Conservation (phyloP, 2,113 vertebrate species). For the Archocentrus centrarchus region DNA sequence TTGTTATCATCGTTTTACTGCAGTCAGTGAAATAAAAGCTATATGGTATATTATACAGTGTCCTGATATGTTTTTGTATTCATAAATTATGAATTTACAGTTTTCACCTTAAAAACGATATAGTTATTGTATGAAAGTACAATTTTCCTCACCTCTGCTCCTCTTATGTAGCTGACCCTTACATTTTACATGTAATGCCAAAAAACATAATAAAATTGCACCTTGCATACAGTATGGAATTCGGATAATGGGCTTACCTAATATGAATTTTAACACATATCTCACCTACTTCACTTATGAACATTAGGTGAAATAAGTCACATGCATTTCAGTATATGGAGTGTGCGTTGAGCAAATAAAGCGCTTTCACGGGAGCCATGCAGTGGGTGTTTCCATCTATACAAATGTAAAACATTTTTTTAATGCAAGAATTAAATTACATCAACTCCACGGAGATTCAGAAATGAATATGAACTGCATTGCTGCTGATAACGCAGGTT, state of each 20-base stretch:
- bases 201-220: neutral
- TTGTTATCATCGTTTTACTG: neutral
- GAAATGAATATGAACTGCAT: neutral
- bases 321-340: neutral
- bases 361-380: fast-evolving
- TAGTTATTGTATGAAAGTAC: too few species aligned
- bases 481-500: neutral
- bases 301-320: neutral
- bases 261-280: neutral
- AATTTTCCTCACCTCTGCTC: neutral
- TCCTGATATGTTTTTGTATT: neutral
- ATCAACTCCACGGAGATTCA: neutral
- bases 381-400: neutral
- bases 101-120: neutral
- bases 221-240: neutral
- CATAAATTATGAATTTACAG: neutral
- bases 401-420: neutral
- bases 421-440: neutral
- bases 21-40: neutral
- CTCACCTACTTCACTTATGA: neutral
- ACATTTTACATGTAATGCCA: neutral
- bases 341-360: neutral
- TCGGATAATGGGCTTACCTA: neutral
- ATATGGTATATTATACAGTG: neutral
- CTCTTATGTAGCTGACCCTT: neutral